phyloP scores from a whole-genome alignment of 2,797 vertebrate genomes.

The Astyanax mexicanus region DNA sequence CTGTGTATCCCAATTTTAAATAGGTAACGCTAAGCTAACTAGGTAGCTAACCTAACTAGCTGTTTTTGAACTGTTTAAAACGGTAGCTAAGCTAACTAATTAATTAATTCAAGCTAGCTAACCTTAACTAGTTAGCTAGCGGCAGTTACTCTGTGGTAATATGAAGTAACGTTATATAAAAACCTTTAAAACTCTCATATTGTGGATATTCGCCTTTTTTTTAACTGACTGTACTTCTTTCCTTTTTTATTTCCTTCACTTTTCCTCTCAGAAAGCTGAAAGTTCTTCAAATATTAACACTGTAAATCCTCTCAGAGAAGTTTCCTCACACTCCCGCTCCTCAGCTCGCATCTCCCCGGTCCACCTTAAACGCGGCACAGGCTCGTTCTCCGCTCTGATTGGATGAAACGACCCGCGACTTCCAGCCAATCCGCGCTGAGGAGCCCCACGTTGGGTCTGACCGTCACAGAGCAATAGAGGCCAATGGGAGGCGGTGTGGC shows the following conservation, averaged over 20 bases:
- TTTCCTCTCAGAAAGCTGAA: neutral
- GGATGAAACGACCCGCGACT: constrained; percentile 29
- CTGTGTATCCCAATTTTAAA: too few species aligned
- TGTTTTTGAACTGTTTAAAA: too few species aligned
- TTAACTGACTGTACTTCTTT: neutral
- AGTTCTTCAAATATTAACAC: constrained; percentile 11
- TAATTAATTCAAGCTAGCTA: too few species aligned
- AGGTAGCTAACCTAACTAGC: too few species aligned
- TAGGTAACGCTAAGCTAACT: too few species aligned
- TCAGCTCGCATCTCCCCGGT: constrained; percentile 33
- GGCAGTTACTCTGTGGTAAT: too few species aligned
- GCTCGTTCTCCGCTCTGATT: constrained; percentile 61
- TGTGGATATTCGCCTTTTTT: neutral
- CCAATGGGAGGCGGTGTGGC: constrained; percentile 65
- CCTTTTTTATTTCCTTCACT: neutral
- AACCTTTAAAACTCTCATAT: too few species aligned
- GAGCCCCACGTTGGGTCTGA: constrained; percentile 78
- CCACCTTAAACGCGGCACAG: constrained; percentile 78
- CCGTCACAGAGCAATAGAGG: constrained; percentile 43
- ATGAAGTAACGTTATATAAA: too few species aligned
- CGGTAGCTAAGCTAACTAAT: too few species aligned
- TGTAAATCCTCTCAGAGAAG: neutral
- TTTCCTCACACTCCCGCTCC: neutral
- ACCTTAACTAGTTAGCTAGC: too few species aligned
- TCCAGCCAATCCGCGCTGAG: constrained; percentile 63